These are phyloP conservation scores for Trichopoda pennipes DNA, from an alignment of 2,888 invertebrate genomes.

Conservation along the genomic window DNA sequence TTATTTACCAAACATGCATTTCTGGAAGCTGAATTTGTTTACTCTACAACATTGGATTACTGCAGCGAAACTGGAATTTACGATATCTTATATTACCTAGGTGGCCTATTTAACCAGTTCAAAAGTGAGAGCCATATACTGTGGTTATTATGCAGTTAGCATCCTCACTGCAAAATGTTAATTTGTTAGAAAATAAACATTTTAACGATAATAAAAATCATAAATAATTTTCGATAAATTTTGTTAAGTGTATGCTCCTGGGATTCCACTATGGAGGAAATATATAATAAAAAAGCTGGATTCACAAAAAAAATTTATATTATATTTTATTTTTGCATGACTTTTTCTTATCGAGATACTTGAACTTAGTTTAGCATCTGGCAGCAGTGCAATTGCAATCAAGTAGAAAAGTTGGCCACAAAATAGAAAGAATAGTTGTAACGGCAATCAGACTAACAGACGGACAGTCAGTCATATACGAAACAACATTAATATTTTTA, in stretches of 20 bases:
- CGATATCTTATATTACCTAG: too few species aligned
- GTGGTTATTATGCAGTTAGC: too few species aligned
- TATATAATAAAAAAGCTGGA: constrained; percentile 13
- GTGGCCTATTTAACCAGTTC: too few species aligned
- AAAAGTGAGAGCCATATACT: too few species aligned
- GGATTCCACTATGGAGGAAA: background rate
- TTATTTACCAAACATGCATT: too few species aligned
- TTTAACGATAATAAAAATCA: background rate
- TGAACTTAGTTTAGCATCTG: constrained; percentile 61
- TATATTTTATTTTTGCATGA: constrained; percentile 24
- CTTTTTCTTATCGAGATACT: constrained; percentile 27
- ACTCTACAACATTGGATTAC: too few species aligned
- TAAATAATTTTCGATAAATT: background rate
- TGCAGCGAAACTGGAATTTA: too few species aligned
- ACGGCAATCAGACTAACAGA: constrained; percentile 11
- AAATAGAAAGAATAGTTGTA: constrained; percentile 34
- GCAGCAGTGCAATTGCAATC: constrained; percentile 46
- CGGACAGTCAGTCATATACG: constrained; percentile 1
- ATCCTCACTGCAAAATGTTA: too few species aligned
- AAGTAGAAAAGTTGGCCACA: constrained; percentile 58
- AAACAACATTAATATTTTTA: constrained; percentile 66
- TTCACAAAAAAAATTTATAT: constrained; percentile 37
- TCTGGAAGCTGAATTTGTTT: too few species aligned
- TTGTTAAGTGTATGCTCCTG: constrained; percentile 21
- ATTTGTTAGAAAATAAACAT: too few species aligned